Conservation (phyloP, 2,797 vertebrate genomes). For the Eulemur rubriventer region DNA sequence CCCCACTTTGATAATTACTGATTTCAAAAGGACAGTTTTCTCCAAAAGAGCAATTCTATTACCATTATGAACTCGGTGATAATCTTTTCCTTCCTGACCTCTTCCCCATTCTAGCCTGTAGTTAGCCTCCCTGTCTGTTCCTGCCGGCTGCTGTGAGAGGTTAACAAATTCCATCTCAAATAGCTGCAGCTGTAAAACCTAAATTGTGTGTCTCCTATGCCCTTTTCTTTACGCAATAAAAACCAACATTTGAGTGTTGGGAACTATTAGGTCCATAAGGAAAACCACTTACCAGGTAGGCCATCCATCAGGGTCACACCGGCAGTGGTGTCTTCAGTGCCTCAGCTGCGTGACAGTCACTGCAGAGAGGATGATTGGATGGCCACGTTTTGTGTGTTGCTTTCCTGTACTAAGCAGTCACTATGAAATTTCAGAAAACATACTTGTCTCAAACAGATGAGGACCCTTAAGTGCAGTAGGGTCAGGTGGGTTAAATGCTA, state of each 20-base stretch:
- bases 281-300: background rate
- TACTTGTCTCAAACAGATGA: background rate
- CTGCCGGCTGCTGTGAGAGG: background rate
- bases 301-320: conserved; percentile 4
- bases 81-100: background rate
- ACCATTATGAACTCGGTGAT: accelerated
- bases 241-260: background rate
- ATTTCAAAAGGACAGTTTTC: background rate
- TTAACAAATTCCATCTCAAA: background rate
- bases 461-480: background rate
- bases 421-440: background rate
- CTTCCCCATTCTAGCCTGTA: background rate
- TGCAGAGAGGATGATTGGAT: background rate
- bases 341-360: background rate
- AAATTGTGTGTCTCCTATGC: conserved; percentile 1
- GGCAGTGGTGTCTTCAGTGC: background rate
- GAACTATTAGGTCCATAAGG: background rate
- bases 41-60: background rate
- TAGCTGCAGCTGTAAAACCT: conserved; percentile 22
- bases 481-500: background rate
- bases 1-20: background rate
- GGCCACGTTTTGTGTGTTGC: background rate
- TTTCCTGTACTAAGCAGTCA: background rate
- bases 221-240: background rate
- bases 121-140: background rate